Evolutionary conservation across 2,888 invertebrate species (phyloP).

Genomic region (Morpho deidamia): DNA sequence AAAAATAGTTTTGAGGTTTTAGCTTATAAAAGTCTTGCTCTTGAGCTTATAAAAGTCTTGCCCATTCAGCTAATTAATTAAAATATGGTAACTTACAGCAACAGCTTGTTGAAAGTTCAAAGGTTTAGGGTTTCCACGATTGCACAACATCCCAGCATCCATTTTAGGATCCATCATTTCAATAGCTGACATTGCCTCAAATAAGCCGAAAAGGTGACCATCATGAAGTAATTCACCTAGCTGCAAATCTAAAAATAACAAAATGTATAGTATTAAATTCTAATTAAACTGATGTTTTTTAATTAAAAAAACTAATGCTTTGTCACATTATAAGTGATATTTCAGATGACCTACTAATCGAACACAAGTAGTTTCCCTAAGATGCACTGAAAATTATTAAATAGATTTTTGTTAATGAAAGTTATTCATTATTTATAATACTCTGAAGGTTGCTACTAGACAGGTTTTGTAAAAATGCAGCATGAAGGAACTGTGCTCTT

Average conservation of each 20-base stretch:
- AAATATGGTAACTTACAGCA: constrained; percentile 70
- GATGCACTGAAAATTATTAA: no score
- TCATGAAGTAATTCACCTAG: constrained; percentile 96
- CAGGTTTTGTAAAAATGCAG: neutral
- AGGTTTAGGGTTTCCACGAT: constrained; percentile 90
- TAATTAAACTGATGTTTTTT: no score
- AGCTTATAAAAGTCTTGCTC: no score
- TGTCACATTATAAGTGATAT: no score
- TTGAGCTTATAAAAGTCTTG: no score
- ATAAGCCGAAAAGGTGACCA: constrained; percentile 90
- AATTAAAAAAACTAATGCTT: no score
- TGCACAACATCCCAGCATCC: constrained; percentile 99
- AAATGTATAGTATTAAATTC: neutral
- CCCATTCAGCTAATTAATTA: neutral
- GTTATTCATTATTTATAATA: no score
- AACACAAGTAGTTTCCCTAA: no score
- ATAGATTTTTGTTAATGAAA: no score
- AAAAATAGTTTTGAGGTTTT: no score
- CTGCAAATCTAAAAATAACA: constrained; percentile 80
- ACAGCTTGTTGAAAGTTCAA: constrained; percentile 93
- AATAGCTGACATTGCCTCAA: constrained; percentile 99
- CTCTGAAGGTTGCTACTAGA: neutral
- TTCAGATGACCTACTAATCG: no score
- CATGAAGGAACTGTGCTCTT: constrained; percentile 6
- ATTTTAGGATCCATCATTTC: constrained; percentile 99